Conservation (phyloP, 2,113 vertebrate species). For the Ceuthmochares aereus region DNA sequence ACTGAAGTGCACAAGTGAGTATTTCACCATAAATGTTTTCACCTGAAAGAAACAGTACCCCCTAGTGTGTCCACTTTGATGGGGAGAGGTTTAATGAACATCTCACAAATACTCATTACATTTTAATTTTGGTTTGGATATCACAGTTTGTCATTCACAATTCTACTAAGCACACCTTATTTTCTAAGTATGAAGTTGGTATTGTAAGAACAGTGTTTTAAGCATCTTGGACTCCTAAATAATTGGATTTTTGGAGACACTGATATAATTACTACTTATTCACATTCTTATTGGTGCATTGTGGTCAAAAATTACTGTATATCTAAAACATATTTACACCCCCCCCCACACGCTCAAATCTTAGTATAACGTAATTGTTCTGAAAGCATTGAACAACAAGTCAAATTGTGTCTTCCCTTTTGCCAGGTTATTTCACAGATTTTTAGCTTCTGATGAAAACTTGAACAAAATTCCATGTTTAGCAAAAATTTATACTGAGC, state of each 20-base stretch:
- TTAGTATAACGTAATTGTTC: neutral
- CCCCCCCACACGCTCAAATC: fast-evolving
- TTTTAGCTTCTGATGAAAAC: neutral
- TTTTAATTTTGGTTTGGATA: neutral
- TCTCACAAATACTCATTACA: neutral
- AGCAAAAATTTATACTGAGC: neutral
- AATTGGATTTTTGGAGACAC: neutral
- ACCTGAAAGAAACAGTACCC: neutral
- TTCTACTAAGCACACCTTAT: neutral
- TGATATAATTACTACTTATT: neutral
- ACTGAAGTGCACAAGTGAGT: neutral
- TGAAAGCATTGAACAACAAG: neutral
- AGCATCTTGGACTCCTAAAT: neutral
- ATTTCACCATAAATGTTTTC: neutral
- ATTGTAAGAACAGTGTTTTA: neutral
- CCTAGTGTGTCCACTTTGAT: neutral
- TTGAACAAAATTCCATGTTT: neutral
- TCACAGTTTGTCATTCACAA: neutral
- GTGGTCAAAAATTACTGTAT: neutral
- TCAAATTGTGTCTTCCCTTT: neutral
- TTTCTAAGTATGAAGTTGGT: neutral
- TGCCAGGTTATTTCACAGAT: neutral
- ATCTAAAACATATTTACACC: neutral
- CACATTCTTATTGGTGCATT: neutral
- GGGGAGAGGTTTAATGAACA: neutral